phyloP scores from a whole-genome alignment of 1,140 invertebrate genomes.

The Telenomus remus region DNA sequence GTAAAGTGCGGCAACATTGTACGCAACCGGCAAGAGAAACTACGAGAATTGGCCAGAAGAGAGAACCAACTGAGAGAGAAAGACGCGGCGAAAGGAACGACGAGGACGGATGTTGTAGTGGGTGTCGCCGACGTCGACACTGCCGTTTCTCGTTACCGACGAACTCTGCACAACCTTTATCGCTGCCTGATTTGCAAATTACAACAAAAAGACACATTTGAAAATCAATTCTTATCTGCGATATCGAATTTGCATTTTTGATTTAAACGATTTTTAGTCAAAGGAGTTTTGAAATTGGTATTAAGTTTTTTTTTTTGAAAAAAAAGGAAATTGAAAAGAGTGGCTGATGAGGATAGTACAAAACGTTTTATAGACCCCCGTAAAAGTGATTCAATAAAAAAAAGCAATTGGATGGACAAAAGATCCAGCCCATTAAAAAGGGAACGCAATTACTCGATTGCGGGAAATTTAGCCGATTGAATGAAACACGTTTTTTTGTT shows the following conservation, averaged over 20 bases:
- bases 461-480: constrained; percentile 36
- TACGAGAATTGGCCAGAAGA: constrained; percentile 24
- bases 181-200: not conserved
- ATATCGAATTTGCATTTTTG: too few species aligned
- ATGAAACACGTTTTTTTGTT: constrained; percentile 36
- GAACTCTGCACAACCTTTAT: constrained; percentile 57
- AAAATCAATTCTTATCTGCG: too few species aligned
- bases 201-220: constrained; percentile 9
- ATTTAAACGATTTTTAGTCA: too few species aligned
- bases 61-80: constrained; percentile 6
- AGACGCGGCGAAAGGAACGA: constrained; percentile 6
- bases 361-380: constrained; percentile 29
- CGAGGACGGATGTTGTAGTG: constrained; percentile 59
- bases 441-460: constrained; percentile 32
- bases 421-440: constrained; percentile 22
- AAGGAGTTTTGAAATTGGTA: too few species aligned
- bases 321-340: not conserved
- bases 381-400: constrained; percentile 18
- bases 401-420: constrained; percentile 29
- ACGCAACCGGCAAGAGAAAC: constrained; percentile 34
- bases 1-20: constrained; percentile 67
- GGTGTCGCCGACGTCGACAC: constrained; percentile 63
- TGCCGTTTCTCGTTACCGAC: constrained; percentile 69
- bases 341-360: constrained; percentile 4
- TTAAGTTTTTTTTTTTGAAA: too few species aligned